Evolutionary conservation across 2,113 vertebrate species (phyloP).

Genomic region (Siphamia tubifer): DNA sequence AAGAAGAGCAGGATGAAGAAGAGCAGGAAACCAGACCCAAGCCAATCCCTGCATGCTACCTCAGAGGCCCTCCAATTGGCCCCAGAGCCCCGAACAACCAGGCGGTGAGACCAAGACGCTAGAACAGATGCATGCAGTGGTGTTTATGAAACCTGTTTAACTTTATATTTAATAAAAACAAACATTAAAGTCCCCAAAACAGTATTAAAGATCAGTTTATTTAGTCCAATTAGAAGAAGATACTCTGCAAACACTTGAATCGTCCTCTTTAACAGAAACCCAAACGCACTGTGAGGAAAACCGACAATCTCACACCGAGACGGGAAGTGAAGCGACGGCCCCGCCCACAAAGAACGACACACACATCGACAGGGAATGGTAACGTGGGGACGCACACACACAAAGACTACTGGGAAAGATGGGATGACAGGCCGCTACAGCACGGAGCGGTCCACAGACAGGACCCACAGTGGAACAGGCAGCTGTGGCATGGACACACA

Average conservation of each 20-base stretch:
- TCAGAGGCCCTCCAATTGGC: constrained; percentile 49
- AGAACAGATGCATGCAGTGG: neutral
- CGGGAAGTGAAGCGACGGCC: neutral
- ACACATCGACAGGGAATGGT: accelerated
- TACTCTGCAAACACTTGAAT: constrained; percentile 1
- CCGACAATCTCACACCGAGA: neutral
- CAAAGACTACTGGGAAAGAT: accelerated
- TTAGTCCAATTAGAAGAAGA: too few species aligned
- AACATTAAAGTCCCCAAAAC: too few species aligned
- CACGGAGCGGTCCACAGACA: neutral
- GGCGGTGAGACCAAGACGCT: constrained; percentile 36
- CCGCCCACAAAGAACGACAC: neutral
- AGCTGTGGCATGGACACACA: neutral
- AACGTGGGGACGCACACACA: neutral
- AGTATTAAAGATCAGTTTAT: neutral
- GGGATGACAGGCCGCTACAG: neutral
- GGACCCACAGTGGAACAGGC: neutral
- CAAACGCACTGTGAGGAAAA: neutral
- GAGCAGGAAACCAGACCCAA: constrained; percentile 18
- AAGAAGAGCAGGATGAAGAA: constrained; percentile 36
- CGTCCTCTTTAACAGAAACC: constrained; percentile 44
- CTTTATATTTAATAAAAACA: too few species aligned
- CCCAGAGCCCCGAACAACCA: constrained; percentile 29
- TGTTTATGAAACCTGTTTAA: too few species aligned
- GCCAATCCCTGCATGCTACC: constrained; percentile 23